Evolutionary conservation across 2,113 vertebrate species (phyloP), one percentile per base, ranked within the genome.

Genomic region (Piaya cayana): DNA sequence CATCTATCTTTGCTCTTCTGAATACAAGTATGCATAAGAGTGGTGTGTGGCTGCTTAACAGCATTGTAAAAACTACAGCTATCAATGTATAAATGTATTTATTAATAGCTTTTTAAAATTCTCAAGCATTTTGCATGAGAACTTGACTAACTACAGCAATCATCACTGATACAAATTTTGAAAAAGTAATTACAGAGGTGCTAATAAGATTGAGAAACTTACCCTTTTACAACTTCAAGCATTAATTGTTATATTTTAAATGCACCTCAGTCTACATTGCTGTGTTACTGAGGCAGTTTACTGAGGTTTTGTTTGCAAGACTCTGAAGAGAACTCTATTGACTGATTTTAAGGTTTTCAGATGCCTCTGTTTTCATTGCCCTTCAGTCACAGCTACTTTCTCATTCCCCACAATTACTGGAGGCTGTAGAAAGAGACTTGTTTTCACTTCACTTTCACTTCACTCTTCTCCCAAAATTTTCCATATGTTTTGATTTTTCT

Each of bases 21-120:
- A 34, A 47, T 8, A 62, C 0, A 0, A 34, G 26, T 39, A 45
- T 29, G 59, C 52, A 20, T 16, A 45, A 58, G 4, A 42, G 29
- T 16, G 60, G 21, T 16, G 4, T 13, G 21, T 29, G 26, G 42
- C 8, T 18, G 19, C 45, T 47, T 19, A 47, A 8, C 45, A 47
- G 45, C 45, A 47, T 8, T 47, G 45, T 19, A 47, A 47, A 47
- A 19, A 47, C 8, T 47, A 19, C 18, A 47, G 43, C 43, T 45
- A 23, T 23, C 47, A 22, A 49, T 22, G 7, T 4, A 2, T 36
- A 36, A 7, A 12, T 43, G 17, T 56, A 36, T 23, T 32, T 58
- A 36, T 23, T 32, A 36, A 39, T 6, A 17, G 9, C 42, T 81
- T 58, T 32, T 11, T 2, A 2, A 39, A 49, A 16, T 21, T 14